phyloP scores from a whole-genome alignment of 2,888 invertebrate species.

The Belgica antarctica region DNA sequence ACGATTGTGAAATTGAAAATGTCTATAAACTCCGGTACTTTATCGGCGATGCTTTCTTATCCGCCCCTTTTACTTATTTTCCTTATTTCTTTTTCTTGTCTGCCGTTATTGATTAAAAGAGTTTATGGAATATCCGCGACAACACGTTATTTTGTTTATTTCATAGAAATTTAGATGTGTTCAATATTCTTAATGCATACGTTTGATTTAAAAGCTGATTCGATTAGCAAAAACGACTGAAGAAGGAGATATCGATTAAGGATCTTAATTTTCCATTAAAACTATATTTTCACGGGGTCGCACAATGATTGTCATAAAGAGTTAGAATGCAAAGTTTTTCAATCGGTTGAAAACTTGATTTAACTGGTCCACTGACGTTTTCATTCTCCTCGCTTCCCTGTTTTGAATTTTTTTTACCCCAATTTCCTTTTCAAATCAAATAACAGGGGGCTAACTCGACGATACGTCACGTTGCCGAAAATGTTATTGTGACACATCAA shows the following conservation, averaged over 20 bases:
- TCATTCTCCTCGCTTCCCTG: not conserved
- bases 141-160: not conserved
- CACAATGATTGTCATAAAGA: not conserved
- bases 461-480: no score
- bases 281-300: not conserved
- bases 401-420: slow-evolving; percentile 6
- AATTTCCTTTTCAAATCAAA: slow-evolving; percentile 12
- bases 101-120: slow-evolving; percentile 6
- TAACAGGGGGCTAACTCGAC: no score
- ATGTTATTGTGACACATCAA: no score
- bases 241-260: not conserved
- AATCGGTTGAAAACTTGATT: not conserved
- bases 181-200: slow-evolving; percentile 40
- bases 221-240: not conserved
- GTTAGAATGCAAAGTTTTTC: not conserved
- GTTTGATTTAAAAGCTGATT: not conserved
- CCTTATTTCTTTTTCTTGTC: not conserved
- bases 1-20: no score
- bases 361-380: slow-evolving; percentile 6
- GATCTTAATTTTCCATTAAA: not conserved
- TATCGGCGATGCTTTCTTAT: not conserved
- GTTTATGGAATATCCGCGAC: not conserved
- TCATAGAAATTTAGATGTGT: slow-evolving; percentile 40
- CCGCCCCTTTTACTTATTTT: not conserved
- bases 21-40: not conserved